Percentiles rank a stretch among this genome's conserved stretches.
phyloP scores from a whole-genome alignment of 2,113 vertebrate species.

The Motacilla alba region DNA sequence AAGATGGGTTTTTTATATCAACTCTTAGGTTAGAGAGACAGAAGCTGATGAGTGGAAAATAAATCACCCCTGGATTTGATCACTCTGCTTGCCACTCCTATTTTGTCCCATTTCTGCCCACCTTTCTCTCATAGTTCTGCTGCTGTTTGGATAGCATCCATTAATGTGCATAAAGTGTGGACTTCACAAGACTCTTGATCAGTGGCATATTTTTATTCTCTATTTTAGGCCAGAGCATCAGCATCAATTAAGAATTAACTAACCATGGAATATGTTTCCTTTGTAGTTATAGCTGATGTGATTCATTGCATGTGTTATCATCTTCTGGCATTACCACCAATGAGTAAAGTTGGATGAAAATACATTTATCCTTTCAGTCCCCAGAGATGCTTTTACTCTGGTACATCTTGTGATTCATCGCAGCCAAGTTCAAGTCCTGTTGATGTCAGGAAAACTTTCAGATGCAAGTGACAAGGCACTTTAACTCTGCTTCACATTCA shows the following conservation, averaged over 20 bases:
- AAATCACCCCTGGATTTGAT: background rate
- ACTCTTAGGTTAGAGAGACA: background rate
- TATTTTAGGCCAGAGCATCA: background rate
- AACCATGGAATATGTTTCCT: background rate
- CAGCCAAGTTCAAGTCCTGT: background rate
- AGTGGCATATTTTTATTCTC: background rate
- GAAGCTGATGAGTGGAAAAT: background rate
- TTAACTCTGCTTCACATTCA: background rate
- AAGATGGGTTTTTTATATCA: background rate
- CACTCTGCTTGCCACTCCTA: background rate
- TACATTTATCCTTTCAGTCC: background rate
- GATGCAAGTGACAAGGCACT: background rate
- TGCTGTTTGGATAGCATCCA: background rate
- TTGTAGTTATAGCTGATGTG: background rate
- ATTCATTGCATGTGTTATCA: background rate
- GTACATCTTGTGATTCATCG: background rate
- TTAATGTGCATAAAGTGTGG: background rate
- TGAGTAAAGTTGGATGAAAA: background rate
- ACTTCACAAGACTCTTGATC: background rate
- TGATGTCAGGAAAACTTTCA: background rate
- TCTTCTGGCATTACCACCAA: background rate
- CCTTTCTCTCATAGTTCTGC: background rate
- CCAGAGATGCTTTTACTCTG: background rate
- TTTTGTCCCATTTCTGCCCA: background rate
- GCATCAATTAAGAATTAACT: conserved; percentile 2